Base-by-base conservation (phyloP, 2,113 vertebrate species). In the Epinephelus cyanopodus region DNA sequence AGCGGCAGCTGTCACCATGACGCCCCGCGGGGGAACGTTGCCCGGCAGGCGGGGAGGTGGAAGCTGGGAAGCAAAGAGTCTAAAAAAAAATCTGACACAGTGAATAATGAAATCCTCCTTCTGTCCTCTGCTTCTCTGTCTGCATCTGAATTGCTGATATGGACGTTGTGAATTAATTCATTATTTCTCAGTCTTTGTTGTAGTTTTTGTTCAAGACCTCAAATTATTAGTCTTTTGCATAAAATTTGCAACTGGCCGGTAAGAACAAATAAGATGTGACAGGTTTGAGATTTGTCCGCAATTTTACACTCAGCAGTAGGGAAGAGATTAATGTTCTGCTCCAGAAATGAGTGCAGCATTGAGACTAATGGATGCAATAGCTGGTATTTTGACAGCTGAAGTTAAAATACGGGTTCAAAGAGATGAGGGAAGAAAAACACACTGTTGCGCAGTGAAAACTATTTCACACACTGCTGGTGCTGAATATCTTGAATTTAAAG, bases 1-100 rank as follows among this genome's bases (percentile, higher is more conserved):
- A 21, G 84, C 48, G 27, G 78, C 84, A 85, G 84, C 89, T 93
- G 92, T 91, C 91, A 85, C 90, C 87, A 78, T 84, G 85, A 80
- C 79, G 77, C 84, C 83, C 68, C n/a, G 74, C 45, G 33, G 88
- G 73, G 84, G 83, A 86, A 75, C 73, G 72, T 74, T 67, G 84
- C 77, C 57, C 48, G 52, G 27, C 64, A 74, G 29, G 67, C 10
- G 42, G 56, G 75, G 64, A 74, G 74, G 47, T 64, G 78, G 65
- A 64, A 18, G 42, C 74, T 50, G 29, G 45, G 62, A 86, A 27
- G 57, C 15, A 9, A 60, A 62, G 63, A 72, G 83, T 74, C 75
- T 74, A 47, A 73, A 80, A n/a, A 45, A 18, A 50, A 50, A 77
- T 68, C 69, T 75, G 64, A 78, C 50, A 74, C 42, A 37, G 52